Evolutionary conservation across 2,888 invertebrate genomes (phyloP).

Genomic region (Eristalis pertinax): DNA sequence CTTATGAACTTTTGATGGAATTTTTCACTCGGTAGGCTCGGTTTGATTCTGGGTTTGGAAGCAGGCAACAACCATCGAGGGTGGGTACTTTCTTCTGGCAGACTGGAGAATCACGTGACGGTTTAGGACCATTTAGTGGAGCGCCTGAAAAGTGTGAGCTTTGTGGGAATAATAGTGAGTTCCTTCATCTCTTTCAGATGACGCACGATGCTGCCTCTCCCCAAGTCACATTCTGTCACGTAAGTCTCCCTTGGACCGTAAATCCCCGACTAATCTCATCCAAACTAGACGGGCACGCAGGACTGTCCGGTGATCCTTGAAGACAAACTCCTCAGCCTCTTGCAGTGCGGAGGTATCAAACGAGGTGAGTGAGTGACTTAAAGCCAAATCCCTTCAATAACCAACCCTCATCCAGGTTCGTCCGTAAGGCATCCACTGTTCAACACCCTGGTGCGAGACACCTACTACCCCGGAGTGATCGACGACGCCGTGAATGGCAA

Average conservation of each 20-base stretch:
- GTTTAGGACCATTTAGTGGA: too few species aligned
- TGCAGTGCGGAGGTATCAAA: neutral
- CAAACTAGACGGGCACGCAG: neutral
- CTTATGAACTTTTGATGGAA: neutral
- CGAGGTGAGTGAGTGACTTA: neutral
- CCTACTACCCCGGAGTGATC: constrained; percentile 48
- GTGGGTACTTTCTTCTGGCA: neutral
- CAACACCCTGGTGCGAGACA: constrained; percentile 30
- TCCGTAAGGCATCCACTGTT: neutral
- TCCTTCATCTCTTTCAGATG: neutral
- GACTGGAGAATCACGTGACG: too few species aligned
- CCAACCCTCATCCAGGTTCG: neutral
- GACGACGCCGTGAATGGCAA: constrained; percentile 48
- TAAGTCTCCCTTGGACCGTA: neutral
- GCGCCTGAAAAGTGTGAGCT: too few species aligned
- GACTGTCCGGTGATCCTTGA: neutral
- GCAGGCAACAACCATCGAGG: neutral
- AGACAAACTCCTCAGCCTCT: neutral
- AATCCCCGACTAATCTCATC: neutral
- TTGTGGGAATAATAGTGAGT: too few species aligned
- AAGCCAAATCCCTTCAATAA: neutral
- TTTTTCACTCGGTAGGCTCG: neutral
- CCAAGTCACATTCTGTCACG: neutral
- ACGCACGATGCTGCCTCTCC: neutral
- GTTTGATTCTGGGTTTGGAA: neutral